A percentile compares a stretch with the other conserved stretches of the same genome.
phyloP scores from a whole-genome alignment of 2,113 vertebrate genomes.

The Bettongia penicillata region DNA sequence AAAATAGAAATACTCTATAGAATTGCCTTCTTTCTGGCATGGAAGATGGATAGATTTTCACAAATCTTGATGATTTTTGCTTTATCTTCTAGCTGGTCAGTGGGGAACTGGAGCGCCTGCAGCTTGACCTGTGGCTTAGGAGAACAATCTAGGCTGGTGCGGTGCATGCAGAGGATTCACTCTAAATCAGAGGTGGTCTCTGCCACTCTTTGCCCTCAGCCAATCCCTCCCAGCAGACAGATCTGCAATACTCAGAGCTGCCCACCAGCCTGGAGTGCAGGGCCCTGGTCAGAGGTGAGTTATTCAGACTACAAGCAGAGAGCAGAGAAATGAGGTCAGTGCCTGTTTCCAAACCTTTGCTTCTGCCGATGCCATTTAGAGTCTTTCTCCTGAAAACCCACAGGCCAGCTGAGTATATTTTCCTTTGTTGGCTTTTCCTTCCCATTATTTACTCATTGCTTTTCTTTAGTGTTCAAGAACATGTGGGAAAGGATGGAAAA shows the following conservation, averaged over 20 bases:
- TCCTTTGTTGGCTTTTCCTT: background rate
- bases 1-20: background rate
- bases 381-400: background rate
- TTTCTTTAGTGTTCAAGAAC: slow-evolving; percentile 88
- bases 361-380: background rate
- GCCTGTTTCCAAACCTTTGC: background rate
- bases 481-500: slow-evolving; percentile 90
- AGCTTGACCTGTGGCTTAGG: slow-evolving; percentile 89
- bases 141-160: slow-evolving; percentile 85
- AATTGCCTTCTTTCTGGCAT: background rate
- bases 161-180: slow-evolving; percentile 83
- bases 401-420: fast-evolving
- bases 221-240: slow-evolving; percentile 79
- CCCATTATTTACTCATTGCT: background rate
- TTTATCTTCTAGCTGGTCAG: slow-evolving; percentile 86
- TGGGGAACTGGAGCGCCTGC: slow-evolving; percentile 90
- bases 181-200: slow-evolving; percentile 74
- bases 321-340: fast-evolving
- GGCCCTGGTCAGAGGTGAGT: slow-evolving; percentile 91
- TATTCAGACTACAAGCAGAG: background rate
- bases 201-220: slow-evolving; percentile 81
- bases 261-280: slow-evolving; percentile 87
- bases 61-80: background rate
- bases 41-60: background rate
- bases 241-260: slow-evolving; percentile 87